These are phyloP conservation scores for Slavum lentiscoides DNA, from an alignment of 2,888 invertebrate genomes.

Conservation along the genomic window DNA sequence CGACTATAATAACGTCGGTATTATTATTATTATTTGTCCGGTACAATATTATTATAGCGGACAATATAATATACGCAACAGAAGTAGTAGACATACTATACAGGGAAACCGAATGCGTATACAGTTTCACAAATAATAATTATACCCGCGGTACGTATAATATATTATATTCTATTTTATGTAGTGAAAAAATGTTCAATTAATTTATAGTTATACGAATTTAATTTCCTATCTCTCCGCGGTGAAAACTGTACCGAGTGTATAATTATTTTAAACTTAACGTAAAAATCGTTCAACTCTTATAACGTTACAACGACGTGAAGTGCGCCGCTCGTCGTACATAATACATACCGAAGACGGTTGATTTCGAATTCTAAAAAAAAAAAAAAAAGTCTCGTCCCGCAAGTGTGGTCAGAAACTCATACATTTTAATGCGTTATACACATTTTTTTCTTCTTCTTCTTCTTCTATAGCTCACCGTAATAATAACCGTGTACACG, in stretches of 20 bases:
- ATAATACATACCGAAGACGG: neutral
- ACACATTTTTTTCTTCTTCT: neutral
- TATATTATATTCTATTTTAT: neutral
- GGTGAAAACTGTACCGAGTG: neutral
- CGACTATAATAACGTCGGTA: neutral
- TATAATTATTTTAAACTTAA: slow-evolving; percentile 10
- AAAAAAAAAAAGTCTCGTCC: slow-evolving; percentile 30
- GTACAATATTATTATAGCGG: neutral
- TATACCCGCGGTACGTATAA: neutral
- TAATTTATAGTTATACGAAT: neutral
- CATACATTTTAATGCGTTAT: slow-evolving; percentile 38
- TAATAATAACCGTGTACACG: slow-evolving; percentile 12
- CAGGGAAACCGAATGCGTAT: too few species aligned
- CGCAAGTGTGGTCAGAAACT: slow-evolving; percentile 27
- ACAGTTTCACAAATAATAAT: neutral
- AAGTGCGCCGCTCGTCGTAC: neutral
- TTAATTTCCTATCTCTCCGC: slow-evolving; percentile 23
- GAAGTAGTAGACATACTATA: too few species aligned
- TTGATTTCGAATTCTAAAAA: slow-evolving; percentile 28
- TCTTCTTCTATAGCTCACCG: neutral
- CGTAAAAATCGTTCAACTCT: neutral
- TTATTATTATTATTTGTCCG: neutral
- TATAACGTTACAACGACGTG: neutral
- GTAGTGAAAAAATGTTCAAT: slow-evolving; percentile 5
- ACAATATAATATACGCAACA: too few species aligned